Conservation (phyloP, 2,113 vertebrate species). For the Chaetops frenatus region DNA sequence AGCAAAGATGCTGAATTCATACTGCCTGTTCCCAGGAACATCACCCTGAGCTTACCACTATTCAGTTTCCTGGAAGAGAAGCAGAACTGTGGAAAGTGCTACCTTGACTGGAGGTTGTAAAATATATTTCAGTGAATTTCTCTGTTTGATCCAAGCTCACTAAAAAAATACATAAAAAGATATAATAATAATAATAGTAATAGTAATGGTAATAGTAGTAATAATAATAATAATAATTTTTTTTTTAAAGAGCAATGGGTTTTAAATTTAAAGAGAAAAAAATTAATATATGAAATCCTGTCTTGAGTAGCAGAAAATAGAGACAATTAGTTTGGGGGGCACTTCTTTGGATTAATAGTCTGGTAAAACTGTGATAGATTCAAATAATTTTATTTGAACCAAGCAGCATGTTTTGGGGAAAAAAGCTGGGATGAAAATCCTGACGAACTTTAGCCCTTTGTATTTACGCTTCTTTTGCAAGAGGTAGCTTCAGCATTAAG, state of each 20-base stretch:
- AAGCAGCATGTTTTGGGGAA: background rate
- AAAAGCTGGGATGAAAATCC: background rate
- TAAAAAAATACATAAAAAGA: background rate
- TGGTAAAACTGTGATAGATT: background rate
- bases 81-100: accelerated
- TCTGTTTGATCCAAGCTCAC: background rate
- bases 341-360: background rate
- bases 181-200: background rate
- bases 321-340: background rate
- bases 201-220: no score
- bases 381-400: background rate
- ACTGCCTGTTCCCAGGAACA: accelerated
- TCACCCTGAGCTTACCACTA: background rate
- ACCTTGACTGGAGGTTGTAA: background rate
- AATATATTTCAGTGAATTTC: background rate
- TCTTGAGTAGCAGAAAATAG: background rate
- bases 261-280: background rate
- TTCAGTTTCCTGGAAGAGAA: background rate
- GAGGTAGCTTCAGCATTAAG: background rate
- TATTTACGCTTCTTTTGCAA: background rate
- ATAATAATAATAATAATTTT: background rate
- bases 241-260: background rate
- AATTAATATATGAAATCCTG: background rate
- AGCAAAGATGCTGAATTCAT: background rate
- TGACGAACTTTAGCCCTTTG: background rate